Conservation (phyloP, 1,140 invertebrate species). For the Chrysomallon squamiferum region DNA sequence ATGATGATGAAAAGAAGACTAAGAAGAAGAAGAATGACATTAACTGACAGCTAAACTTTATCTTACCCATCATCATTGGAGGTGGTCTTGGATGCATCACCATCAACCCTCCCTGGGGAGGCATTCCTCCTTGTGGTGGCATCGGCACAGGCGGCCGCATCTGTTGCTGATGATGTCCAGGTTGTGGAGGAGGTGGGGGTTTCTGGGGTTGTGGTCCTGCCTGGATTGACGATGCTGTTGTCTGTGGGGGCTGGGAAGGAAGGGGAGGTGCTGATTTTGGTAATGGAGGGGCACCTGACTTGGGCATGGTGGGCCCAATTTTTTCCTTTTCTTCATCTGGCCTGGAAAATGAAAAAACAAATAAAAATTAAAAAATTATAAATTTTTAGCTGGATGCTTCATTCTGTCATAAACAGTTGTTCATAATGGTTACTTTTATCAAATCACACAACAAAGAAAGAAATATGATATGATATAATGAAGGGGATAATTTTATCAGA, state of each 20-base stretch:
- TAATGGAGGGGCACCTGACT: constrained; percentile 22
- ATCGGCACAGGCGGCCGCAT: constrained; percentile 20
- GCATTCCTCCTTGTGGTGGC: constrained; percentile 37
- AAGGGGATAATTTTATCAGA: no score
- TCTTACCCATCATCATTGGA: constrained; percentile 48
- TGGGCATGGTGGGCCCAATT: constrained; percentile 65
- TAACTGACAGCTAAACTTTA: no score
- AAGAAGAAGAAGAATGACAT: no score
- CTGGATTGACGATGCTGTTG: constrained; percentile 46
- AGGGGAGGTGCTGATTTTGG: constrained; percentile 32
- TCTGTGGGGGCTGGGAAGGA: constrained; percentile 25
- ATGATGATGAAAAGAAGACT: no score
- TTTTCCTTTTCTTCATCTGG: constrained; percentile 92
- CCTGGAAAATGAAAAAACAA: constrained; percentile 34
- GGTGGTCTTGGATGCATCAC: constrained; percentile 47
- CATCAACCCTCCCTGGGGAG: constrained; percentile 43
- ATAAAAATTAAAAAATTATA: constrained; percentile 1
- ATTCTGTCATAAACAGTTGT: not conserved
- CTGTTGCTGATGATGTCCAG: constrained; percentile 15
- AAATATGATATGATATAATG: no score
- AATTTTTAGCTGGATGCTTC: no score
- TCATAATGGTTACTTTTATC: not conserved
- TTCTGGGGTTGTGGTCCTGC: constrained; percentile 23
- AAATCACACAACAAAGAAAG: not conserved
- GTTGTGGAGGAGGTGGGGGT: constrained; percentile 21